Evolutionary conservation across 2,888 invertebrate genomes (phyloP).

Genomic region (Bursaphelenchus okinawaensis): DNA sequence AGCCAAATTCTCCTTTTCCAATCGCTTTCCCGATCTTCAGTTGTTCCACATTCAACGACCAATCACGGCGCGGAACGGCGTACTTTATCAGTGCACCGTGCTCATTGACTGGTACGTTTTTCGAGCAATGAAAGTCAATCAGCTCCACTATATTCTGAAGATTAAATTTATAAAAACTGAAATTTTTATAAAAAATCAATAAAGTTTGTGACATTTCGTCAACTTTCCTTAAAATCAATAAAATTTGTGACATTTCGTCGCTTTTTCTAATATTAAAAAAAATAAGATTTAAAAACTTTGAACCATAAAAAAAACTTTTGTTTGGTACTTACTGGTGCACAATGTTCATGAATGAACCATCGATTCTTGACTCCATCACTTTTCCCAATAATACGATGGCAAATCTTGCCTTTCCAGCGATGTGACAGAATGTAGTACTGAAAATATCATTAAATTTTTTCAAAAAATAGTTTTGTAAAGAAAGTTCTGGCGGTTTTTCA

Average conservation of each 20-base stretch:
- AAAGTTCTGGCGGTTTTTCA: too few species aligned
- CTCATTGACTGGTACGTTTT: background rate
- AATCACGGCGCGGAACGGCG: conserved; percentile 4
- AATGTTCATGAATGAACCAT: background rate
- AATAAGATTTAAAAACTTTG: too few species aligned
- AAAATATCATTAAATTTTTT: too few species aligned
- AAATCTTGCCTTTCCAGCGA: background rate
- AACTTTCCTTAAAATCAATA: too few species aligned
- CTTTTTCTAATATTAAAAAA: too few species aligned
- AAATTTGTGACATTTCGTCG: too few species aligned
- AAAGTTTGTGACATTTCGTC: too few species aligned
- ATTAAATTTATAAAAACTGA: background rate
- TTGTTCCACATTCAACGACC: conserved; percentile 1
- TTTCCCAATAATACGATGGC: background rate
- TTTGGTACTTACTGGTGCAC: background rate
- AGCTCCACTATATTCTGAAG: conserved; percentile 2
- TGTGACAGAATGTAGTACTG: background rate
- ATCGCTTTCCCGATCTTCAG: conserved; percentile 1
- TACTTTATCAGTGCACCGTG: background rate
- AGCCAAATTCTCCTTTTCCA: conserved; percentile 10
- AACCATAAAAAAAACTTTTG: too few species aligned
- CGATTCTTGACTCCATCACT: background rate
- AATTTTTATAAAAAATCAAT: background rate
- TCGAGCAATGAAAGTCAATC: conserved; percentile 10
- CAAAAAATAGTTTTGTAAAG: too few species aligned